Conservation (phyloP, 37 sponge, comb jelly and placozoan genomes). For the Axinella damicornis region DNA sequence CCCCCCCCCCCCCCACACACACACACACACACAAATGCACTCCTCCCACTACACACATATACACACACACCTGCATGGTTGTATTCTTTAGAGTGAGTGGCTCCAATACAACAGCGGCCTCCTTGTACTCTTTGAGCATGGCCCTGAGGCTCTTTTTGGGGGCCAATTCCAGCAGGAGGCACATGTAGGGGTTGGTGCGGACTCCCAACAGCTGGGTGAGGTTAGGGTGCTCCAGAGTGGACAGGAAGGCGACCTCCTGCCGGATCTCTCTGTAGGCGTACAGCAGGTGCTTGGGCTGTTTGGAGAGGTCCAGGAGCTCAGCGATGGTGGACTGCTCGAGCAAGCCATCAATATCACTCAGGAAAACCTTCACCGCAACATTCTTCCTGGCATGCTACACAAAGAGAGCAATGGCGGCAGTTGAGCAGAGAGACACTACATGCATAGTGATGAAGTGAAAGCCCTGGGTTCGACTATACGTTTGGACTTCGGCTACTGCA, state of each 20-base stretch:
- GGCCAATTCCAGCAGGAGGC: constrained; percentile 87
- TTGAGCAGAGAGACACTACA: too few species aligned
- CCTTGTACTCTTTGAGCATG: constrained; percentile 76
- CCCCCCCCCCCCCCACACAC: too few species aligned
- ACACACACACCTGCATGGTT: constrained; percentile 59
- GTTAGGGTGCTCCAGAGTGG: constrained; percentile 55
- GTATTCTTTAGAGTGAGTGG: constrained; percentile 75
- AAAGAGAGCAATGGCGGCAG: too few species aligned
- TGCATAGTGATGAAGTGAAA: too few species aligned
- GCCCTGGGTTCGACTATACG: background rate
- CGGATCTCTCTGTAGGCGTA: constrained; percentile 67
- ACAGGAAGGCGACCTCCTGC: constrained; percentile 75
- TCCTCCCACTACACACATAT: too few species aligned
- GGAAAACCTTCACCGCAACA: constrained; percentile 78
- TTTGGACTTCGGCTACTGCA: too few species aligned
- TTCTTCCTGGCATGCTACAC: background rate
- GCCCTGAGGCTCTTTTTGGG: constrained; percentile 66
- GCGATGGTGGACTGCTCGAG: constrained; percentile 10
- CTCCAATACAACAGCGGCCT: constrained; percentile 29
- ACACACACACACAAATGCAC: too few species aligned
- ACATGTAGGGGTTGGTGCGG: constrained; percentile 45
- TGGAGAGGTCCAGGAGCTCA: constrained; percentile 36
- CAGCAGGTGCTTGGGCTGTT: constrained; percentile 45
- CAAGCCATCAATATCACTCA: constrained; percentile 1
- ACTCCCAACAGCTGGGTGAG: constrained; percentile 72